phyloP scores from a whole-genome alignment of 2,113 vertebrate genomes.

The Todiramphus saurophagus region DNA sequence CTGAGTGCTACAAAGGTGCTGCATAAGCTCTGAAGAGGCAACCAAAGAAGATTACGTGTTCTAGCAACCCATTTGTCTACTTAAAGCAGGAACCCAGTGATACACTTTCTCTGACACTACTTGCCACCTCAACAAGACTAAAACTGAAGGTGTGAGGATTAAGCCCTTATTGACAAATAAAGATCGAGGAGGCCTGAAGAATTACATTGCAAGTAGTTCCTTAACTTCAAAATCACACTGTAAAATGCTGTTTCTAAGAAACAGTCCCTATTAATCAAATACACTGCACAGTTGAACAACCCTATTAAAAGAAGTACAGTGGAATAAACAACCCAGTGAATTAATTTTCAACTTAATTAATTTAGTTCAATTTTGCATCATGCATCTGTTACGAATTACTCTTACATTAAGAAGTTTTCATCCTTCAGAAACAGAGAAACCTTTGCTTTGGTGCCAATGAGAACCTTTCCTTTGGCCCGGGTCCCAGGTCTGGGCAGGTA shows the following conservation, averaged over 20 bases:
- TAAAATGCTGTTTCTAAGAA: not conserved
- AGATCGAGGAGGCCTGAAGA: not conserved
- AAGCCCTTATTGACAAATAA: not conserved
- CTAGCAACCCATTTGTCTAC: not conserved
- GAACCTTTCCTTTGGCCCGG: not conserved
- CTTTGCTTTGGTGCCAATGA: not conserved
- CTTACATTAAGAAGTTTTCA: not conserved
- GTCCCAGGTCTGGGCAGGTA: not conserved
- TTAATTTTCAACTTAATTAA: not conserved
- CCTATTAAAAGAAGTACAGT: not conserved
- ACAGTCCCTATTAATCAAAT: not conserved
- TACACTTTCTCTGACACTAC: not conserved
- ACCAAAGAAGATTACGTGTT: not conserved
- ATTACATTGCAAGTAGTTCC: not conserved
- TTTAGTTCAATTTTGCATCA: not conserved
- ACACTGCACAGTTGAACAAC: not conserved
- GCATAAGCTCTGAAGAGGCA: not conserved
- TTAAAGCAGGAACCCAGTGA: not conserved
- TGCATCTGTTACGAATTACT: not conserved
- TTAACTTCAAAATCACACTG: not conserved
- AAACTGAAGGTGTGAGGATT: not conserved
- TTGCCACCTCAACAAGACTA: not conserved
- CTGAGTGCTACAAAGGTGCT: not conserved
- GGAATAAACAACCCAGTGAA: not conserved
- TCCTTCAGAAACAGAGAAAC: not conserved